These are phyloP conservation scores for Heteromurus nitidus DNA, from an alignment of 2,888 invertebrate species.

Conservation along the genomic window DNA sequence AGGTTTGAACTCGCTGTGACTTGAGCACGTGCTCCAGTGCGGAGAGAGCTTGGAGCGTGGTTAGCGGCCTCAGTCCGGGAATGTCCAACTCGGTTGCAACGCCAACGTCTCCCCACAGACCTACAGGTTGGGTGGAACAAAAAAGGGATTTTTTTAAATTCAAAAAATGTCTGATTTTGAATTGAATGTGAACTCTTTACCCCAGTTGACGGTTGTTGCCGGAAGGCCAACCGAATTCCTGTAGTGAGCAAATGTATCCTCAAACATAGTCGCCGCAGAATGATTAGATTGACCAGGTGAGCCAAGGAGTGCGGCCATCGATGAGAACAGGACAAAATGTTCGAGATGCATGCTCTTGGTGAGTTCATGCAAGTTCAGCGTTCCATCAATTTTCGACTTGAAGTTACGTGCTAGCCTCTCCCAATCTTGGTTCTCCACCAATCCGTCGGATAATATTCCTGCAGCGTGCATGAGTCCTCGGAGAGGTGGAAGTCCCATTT, in stretches of 20 bases:
- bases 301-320: slow-evolving; percentile 19
- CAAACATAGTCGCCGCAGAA: slow-evolving; percentile 48
- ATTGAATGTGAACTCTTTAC: no score
- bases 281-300: slow-evolving; percentile 51
- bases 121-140: neutral
- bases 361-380: slow-evolving; percentile 29
- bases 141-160: neutral
- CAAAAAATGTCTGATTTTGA: no score
- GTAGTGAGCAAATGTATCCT: slow-evolving; percentile 57
- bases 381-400: slow-evolving; percentile 47
- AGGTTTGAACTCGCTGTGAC: no score
- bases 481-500: slow-evolving; percentile 40
- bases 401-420: slow-evolving; percentile 34
- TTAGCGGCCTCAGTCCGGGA: neutral
- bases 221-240: slow-evolving; percentile 50
- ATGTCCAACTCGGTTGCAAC: neutral
- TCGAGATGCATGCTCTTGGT: slow-evolving; percentile 28
- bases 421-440: slow-evolving; percentile 51
- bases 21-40: neutral
- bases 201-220: slow-evolving; percentile 52
- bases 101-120: neutral
- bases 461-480: slow-evolving; percentile 61
- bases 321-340: slow-evolving; percentile 55
- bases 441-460: slow-evolving; percentile 46
- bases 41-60: neutral